Evolutionary conservation across 2,888 invertebrate species (phyloP), one percentile per base, ranked within the genome.

Genomic region (Eupithecia inturbata): DNA sequence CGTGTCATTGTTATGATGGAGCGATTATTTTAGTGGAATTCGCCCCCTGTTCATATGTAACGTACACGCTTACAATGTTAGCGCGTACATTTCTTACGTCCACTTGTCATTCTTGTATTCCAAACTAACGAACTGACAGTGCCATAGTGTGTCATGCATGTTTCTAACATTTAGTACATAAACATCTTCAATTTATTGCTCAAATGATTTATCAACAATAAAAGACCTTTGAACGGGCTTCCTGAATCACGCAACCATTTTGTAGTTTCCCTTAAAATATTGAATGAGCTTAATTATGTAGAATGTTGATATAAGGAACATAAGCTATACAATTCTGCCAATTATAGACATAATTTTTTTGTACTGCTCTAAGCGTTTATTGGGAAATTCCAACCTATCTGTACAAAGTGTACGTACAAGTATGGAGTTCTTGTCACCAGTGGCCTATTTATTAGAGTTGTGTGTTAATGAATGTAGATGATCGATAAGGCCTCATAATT

Each of bases 121-220:
- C 86, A 84, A 86, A 85, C 86, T 90, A 93, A 91, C 94, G 92
- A 93, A 90, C 82, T 82, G 86, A 87, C 90, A 88, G 94, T 94
- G 94, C 94, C 94, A 94, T 94, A 93, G 84, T 87, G 83, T 85
- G 79, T 87, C 83, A 82, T 83, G 86, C 83, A 82, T 83, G 86
- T 84, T 70, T 70, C 66, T 75, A 60, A 76, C 73, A 60, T 69
- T 31, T 70, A 66, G 66, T 81, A 79, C 79, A 86, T 85, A 80
- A 86, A 84, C 84, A 80, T 81, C 84, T 84, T 85, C 85, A 87
- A 77, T 83, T 88, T 87, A 88, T 92, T 92, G 92, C 93, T 93
- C 92, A 92, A 92, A 86, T 81, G 77, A 73, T 75, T 73, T 72
- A 67, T 60, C 60, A 72, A 72, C 81, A 81, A 82, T n/a, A 76